These are phyloP conservation scores for Himantopus leucocephalus DNA, from an alignment of 2,113 vertebrate species.

Conservation along the genomic window DNA sequence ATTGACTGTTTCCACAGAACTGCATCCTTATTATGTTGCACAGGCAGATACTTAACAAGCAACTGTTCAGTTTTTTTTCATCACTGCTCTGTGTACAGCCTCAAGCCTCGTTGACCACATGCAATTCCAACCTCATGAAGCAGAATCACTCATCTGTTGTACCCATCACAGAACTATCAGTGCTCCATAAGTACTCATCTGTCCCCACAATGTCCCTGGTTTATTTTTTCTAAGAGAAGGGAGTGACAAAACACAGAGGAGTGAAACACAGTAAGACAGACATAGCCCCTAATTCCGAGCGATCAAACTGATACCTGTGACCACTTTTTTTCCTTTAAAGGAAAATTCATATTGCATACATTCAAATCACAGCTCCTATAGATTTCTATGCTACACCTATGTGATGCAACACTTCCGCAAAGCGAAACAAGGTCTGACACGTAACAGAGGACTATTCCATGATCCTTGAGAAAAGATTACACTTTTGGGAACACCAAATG, in stretches of 20 bases:
- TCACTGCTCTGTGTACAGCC: not conserved
- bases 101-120: accelerated
- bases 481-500: not conserved
- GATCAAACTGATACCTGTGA: not conserved
- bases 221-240: not conserved
- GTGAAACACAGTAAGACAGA: not conserved
- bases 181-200: not conserved
- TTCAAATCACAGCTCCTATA: not conserved
- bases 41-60: not conserved
- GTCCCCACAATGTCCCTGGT: not conserved
- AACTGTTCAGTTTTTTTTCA: not conserved
- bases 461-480: not conserved
- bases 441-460: not conserved
- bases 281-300: not conserved
- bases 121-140: not conserved
- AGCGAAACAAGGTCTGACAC: not conserved
- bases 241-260: not conserved
- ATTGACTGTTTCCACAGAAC: not conserved
- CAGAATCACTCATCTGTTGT: not conserved
- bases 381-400: not conserved
- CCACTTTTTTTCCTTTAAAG: not conserved
- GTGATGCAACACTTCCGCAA: not conserved
- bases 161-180: not conserved
- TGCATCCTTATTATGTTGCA: not conserved
- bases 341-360: not conserved